A percentile compares a stretch with the other conserved stretches of the same genome.
phyloP scores from a whole-genome alignment of 2,113 vertebrate species.

The Carassius carassius region DNA sequence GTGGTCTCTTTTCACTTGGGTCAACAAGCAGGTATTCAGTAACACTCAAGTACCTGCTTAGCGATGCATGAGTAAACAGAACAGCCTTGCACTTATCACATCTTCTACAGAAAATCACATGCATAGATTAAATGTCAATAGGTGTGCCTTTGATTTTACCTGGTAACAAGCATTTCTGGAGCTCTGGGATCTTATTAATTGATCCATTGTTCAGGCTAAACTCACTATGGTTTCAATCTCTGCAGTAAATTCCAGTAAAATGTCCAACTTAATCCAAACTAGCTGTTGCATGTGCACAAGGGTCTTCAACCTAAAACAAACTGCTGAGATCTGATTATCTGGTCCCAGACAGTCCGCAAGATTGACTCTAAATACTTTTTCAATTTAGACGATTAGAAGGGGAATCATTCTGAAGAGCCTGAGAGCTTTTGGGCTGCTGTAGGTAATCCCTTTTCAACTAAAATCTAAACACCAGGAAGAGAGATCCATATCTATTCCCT shows the following conservation, averaged over 20 bases:
- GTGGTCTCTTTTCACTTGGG: neutral
- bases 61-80: neutral
- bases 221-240: neutral
- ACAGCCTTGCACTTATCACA: neutral
- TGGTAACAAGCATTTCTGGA: neutral
- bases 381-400: slow-evolving; percentile 42
- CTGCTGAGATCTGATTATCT: slow-evolving; percentile 36
- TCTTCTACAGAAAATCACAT: neutral
- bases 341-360: slow-evolving; percentile 1
- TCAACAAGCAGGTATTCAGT: neutral
- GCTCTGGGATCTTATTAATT: slow-evolving; percentile 2
- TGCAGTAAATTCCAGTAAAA: neutral
- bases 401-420: slow-evolving; percentile 28
- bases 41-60: neutral
- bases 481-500: slow-evolving; percentile 38
- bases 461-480: slow-evolving; percentile 38
- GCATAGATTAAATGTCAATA: too few species aligned
- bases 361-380: slow-evolving; percentile 54
- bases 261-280: slow-evolving; percentile 24
- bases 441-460: slow-evolving; percentile 50
- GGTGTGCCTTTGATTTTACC: neutral
- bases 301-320: slow-evolving; percentile 32
- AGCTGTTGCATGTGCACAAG: slow-evolving; percentile 10
- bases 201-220: neutral
- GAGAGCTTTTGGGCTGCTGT: slow-evolving; percentile 31